A percentile compares a stretch with the other conserved stretches of the same genome.
Conservation (phyloP, 1,140 invertebrate species). For the Leptopilina boulardi region DNA sequence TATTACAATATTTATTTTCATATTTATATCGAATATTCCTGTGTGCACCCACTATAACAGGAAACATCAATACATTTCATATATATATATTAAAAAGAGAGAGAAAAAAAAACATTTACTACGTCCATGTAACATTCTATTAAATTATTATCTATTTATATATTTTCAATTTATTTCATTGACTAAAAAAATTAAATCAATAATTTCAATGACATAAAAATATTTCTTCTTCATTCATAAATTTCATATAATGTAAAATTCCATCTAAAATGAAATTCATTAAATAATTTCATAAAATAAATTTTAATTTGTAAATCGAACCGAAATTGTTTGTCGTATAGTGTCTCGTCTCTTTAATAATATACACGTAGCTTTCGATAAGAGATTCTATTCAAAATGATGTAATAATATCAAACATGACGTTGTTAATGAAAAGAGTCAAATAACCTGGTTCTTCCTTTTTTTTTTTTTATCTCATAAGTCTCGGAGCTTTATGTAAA, state of each 20-base stretch:
- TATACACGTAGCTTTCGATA: not conserved
- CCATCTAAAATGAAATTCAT: no score
- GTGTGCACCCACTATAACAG: not conserved
- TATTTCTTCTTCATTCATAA: no score
- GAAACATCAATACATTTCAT: not conserved
- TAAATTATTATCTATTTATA: not conserved
- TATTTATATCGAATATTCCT: no score
- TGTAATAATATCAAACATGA: not conserved
- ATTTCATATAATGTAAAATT: no score
- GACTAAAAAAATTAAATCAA: not conserved
- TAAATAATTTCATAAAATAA: no score
- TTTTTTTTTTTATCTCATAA: not conserved
- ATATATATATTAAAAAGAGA: no score
- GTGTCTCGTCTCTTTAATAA: no score
- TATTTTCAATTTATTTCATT: not conserved
- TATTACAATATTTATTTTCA: not conserved
- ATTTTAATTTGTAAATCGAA: not conserved
- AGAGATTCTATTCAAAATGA: not conserved
- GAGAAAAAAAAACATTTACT: no score
- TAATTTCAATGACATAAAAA: not conserved
- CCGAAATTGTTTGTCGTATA: not conserved
- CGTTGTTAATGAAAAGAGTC: not conserved
- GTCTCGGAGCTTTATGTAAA: conserved; percentile 9
- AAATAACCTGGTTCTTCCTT: not conserved
- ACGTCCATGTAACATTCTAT: not conserved